A percentile compares a stretch with the other conserved stretches of the same genome.
Conservation (phyloP, 1,140 invertebrate genomes). For the Telenomus remus region DNA sequence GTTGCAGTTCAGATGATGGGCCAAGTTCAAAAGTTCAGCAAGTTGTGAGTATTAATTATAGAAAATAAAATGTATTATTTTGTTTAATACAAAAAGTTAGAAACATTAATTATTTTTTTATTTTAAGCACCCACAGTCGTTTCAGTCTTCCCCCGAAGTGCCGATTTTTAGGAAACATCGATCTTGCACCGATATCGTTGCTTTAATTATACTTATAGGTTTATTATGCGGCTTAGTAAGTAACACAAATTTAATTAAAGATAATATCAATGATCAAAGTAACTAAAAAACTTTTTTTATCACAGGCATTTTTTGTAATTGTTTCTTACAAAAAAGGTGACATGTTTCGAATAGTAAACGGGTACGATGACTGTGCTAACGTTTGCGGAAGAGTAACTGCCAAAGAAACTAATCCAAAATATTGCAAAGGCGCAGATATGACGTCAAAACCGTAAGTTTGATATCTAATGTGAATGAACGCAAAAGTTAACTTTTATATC, state of each 20-base stretch:
- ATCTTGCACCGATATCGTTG: slow-evolving; percentile 78
- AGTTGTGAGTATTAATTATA: slow-evolving; percentile 12
- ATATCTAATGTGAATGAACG: too few relatives aligned
- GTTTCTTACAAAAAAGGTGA: slow-evolving; percentile 77
- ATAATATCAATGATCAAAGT: neutral
- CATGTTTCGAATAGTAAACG: slow-evolving; percentile 79
- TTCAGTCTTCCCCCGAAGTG: slow-evolving; percentile 36
- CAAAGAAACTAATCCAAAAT: slow-evolving; percentile 62
- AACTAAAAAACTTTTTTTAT: neutral
- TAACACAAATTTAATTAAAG: neutral
- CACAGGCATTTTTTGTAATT: slow-evolving; percentile 74
- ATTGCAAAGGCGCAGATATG: slow-evolving; percentile 75
- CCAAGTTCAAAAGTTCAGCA: slow-evolving; percentile 25
- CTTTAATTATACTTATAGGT: slow-evolving; percentile 75
- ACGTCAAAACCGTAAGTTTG: slow-evolving; percentile 73
- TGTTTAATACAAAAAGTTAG: too few relatives aligned
- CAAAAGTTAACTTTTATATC: neutral
- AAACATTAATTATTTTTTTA: neutral
- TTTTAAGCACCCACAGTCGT: slow-evolving; percentile 15
- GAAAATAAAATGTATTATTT: too few relatives aligned
- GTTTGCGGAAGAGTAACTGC: slow-evolving; percentile 78
- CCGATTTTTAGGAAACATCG: slow-evolving; percentile 66
- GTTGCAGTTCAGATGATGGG: slow-evolving; percentile 26
- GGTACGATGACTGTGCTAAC: slow-evolving; percentile 82
- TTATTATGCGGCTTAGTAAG: slow-evolving; percentile 78